Evolutionary conservation across 2,888 invertebrate species (phyloP).

Genomic region (Eueremaeus valkanovi): DNA sequence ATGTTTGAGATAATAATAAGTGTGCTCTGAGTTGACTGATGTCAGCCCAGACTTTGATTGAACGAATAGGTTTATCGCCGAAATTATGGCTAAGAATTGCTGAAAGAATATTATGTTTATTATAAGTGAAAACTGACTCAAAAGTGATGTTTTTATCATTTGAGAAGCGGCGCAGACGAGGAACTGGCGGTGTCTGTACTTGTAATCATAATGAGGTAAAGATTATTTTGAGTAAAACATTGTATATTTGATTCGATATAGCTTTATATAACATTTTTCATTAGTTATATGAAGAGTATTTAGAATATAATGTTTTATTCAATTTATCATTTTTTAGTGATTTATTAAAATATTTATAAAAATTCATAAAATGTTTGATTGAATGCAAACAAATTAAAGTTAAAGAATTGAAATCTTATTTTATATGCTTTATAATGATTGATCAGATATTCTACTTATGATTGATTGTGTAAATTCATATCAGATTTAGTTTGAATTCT

Average conservation of each 20-base stretch:
- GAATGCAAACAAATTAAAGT: no score
- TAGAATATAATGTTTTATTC: no score
- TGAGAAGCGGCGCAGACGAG: constrained; percentile 16
- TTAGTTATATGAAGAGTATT: background rate
- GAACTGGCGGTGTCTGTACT: constrained; percentile 1
- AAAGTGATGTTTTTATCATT: constrained; percentile 31
- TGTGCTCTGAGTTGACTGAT: background rate
- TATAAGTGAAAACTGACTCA: background rate
- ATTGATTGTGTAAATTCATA: no score
- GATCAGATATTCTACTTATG: no score
- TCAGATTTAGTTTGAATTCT: no score
- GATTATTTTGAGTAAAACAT: background rate
- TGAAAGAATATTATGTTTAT: background rate
- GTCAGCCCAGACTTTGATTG: background rate
- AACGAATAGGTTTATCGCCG: background rate
- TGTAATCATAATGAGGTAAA: constrained; percentile 30
- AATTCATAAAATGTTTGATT: no score
- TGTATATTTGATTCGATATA: background rate
- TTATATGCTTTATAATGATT: no score
- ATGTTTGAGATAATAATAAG: background rate
- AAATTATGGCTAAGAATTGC: background rate
- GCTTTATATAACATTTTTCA: background rate
- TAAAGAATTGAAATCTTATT: no score
- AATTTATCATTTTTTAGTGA: no score
- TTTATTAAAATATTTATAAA: no score